Percentiles rank a stretch among this genome's conserved stretches.
Evolutionary conservation across 1,140 invertebrate genomes (phyloP).

Genomic region (Pectinophora gossypiella): DNA sequence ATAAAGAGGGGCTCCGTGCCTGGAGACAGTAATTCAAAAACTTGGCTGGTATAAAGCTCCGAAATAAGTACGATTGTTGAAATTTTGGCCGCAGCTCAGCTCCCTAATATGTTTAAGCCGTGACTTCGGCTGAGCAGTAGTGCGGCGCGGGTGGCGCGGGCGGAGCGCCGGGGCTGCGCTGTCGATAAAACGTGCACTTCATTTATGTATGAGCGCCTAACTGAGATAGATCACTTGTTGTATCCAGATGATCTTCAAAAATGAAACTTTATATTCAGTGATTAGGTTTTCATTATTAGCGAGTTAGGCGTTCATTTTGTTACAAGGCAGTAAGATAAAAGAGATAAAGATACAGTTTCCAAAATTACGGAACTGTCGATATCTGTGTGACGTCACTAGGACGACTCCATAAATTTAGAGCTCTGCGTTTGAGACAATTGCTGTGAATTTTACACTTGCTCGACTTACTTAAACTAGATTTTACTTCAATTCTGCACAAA

Average conservation of each 20-base stretch:
- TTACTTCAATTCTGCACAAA: background rate
- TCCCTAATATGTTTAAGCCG: slow-evolving; percentile 48
- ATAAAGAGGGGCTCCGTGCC: slow-evolving; percentile 1
- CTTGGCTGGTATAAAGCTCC: slow-evolving; percentile 29
- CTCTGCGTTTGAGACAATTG: slow-evolving; percentile 9
- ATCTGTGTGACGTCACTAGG: slow-evolving; percentile 8
- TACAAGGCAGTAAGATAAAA: too few relatives aligned
- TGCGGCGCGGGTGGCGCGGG: too few relatives aligned
- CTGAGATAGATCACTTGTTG: too few relatives aligned
- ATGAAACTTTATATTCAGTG: too few relatives aligned
- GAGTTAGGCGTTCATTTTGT: too few relatives aligned
- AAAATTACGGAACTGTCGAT: too few relatives aligned
- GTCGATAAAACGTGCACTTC: too few relatives aligned
- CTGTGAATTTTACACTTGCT: slow-evolving; percentile 13
- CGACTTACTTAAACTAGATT: slow-evolving; percentile 6
- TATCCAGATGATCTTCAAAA: too few relatives aligned
- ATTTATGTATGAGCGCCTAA: too few relatives aligned
- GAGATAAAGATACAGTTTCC: too few relatives aligned
- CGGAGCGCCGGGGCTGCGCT: too few relatives aligned
- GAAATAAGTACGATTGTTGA: slow-evolving; percentile 44
- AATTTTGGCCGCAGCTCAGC: slow-evolving; percentile 41
- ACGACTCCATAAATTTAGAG: slow-evolving; percentile 9
- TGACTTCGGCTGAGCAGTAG: slow-evolving; percentile 25
- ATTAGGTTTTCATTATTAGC: too few relatives aligned
- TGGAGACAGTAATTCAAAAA: slow-evolving; percentile 39